A percentile compares a stretch with the other conserved stretches of the same genome.
Evolutionary conservation across 2,113 vertebrate species (phyloP).

Genomic region (Equus przewalskii): DNA sequence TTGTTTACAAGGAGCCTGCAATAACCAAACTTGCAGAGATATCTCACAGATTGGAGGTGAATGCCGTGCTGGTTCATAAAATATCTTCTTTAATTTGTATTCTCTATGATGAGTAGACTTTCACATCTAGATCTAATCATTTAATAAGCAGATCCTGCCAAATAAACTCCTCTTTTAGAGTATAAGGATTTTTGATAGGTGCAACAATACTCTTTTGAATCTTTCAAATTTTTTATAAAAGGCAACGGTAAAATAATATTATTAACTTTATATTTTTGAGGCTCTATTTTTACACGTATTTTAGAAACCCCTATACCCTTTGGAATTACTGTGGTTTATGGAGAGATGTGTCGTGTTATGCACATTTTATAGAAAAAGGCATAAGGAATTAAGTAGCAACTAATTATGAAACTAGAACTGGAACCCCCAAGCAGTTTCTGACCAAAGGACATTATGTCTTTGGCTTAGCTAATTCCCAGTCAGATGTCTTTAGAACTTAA

Average conservation of each 20-base stretch:
- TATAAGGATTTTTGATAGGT: slow-evolving; percentile 13
- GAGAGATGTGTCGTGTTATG: not conserved
- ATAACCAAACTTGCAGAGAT: slow-evolving; percentile 99
- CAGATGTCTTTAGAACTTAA: not conserved
- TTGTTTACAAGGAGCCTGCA: slow-evolving; percentile 99
- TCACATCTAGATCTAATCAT: not conserved
- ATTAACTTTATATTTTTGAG: not conserved
- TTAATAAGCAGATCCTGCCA: not conserved
- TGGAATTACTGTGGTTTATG: not conserved
- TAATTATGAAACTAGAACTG: not conserved
- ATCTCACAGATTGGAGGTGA: slow-evolving; percentile 98
- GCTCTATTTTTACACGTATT: slow-evolving; percentile 28
- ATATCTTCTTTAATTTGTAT: not conserved
- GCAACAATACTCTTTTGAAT: not conserved
- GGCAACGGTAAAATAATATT: not conserved
- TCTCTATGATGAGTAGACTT: not conserved
- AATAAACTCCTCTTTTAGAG: not conserved
- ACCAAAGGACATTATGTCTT: not conserved
- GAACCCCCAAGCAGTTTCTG: not conserved
- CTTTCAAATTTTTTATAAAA: not conserved
- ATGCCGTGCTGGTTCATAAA: slow-evolving; percentile 1
- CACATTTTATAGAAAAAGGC: slow-evolving; percentile 5
- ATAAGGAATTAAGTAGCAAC: not conserved
- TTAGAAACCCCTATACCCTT: not conserved
- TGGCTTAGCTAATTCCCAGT: not conserved